phyloP scores from a whole-genome alignment of 2,797 vertebrate genomes.

The Moxostoma hubbsi region DNA sequence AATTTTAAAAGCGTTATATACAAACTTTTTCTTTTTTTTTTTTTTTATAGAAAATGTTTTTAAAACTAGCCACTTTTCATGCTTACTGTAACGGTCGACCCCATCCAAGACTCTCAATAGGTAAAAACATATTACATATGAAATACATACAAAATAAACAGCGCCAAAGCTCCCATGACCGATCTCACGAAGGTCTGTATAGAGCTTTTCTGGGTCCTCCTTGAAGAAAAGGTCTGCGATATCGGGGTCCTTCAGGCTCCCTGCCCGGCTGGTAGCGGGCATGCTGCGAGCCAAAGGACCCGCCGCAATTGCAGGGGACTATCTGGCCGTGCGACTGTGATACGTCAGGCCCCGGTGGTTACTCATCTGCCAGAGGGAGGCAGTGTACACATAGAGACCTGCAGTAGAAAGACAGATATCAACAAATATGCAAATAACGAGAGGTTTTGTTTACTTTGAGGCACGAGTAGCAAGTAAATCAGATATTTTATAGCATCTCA shows the following conservation, averaged over 20 bases:
- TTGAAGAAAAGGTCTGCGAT: conserved; percentile 98
- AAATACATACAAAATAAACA: conserved; percentile 93
- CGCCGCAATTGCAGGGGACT: conserved; percentile 78
- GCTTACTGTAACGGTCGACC: no score
- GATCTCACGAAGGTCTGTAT: conserved; percentile 96
- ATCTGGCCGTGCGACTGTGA: conserved; percentile 90
- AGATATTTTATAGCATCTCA: no score
- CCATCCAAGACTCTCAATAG: no score
- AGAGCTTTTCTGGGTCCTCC: conserved; percentile 98
- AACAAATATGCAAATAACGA: no score
- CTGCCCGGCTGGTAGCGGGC: conserved; percentile 96
- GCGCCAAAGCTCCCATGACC: conserved; percentile 99
- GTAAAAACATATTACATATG: neutral
- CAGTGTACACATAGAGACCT: conserved; percentile 85
- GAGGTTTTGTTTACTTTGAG: no score
- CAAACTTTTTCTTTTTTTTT: no score
- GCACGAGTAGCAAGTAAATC: no score
- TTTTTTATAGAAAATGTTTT: no score
- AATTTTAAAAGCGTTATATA: no score
- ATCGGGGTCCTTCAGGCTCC: conserved; percentile 97
- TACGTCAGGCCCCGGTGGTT: conserved; percentile 80
- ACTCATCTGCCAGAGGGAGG: conserved; percentile 92
- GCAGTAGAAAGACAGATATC: neutral
- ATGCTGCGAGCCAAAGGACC: conserved; percentile 86
- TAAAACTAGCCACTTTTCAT: no score